Evolutionary conservation across 2,888 invertebrate species (phyloP), one percentile per base, ranked within the genome.

Genomic region (Pharmacophagus antenor): DNA sequence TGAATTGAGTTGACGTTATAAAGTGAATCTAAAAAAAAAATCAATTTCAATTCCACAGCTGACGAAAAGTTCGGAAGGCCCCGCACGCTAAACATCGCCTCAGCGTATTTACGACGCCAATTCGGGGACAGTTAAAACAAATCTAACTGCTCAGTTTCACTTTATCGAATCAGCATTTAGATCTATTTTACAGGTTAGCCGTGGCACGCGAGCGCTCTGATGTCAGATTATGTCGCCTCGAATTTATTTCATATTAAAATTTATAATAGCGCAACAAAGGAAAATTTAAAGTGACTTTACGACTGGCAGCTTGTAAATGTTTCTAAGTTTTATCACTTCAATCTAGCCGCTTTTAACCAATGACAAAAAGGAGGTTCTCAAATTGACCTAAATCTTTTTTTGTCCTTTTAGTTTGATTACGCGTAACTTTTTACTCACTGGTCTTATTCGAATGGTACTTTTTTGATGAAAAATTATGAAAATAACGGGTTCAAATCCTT

Each of bases 101-200:
- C 53, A 23, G 57, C 21, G 56, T 63, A 64, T 66, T 65, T 67
- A 67, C 59, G 62, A 61, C 61, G 48, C 49, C 59, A 62, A 62
- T 65, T 65, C 70, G 70, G 66, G 67, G 56, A 69, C 65, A 65
- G 67, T 76, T 73, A 70, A 76, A 76, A 73, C 70, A 67, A 73
- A 74, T 76, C 72, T 70, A 74, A 76, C 74, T 70, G 71, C 71
- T 77, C 70, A 69, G 73, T 71, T 71, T 72, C 72, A 76, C 72
- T 74, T 72, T 71, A 74, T 70, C 67, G 68, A 71, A 74, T 75
- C 70, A 67, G 68, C 65, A 67, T 69, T 71, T 60, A 56, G 64
- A 69, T 72, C 67, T 67, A 59, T 63, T 63, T 60, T 31, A 61
- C 64, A 62, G 60, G 56, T 55, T 56, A 60, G 37, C 21, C 41